phyloP scores from a whole-genome alignment of 1,140 invertebrate genomes.

The Drosophila erecta region DNA sequence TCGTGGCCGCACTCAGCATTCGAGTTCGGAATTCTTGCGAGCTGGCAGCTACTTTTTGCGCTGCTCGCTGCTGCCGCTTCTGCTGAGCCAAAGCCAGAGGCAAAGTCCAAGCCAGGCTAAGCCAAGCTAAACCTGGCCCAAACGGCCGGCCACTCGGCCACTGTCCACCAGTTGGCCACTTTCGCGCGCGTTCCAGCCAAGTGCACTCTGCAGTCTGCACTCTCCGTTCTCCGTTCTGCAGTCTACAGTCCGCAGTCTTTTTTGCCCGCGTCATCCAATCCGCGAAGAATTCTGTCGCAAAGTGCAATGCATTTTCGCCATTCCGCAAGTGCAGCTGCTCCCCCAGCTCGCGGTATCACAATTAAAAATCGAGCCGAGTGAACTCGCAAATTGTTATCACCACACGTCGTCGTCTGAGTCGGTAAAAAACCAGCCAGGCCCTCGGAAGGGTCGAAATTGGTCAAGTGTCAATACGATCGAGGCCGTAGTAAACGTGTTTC shows the following conservation, averaged over 20 bases:
- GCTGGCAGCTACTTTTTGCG: conserved; percentile 82
- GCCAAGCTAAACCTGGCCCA: conserved; percentile 64
- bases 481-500: conserved; percentile 28
- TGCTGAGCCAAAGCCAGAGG: conserved; percentile 13
- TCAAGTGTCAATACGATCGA: conserved; percentile 31
- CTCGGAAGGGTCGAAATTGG: conserved; percentile 14
- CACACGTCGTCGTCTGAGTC: conserved; percentile 21
- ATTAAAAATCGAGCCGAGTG: conserved; percentile 67
- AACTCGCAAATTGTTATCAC: conserved; percentile 63
- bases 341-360: conserved; percentile 55
- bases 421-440: not conserved
- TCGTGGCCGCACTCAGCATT: conserved; percentile 79
- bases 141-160: conserved; percentile 54
- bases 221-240: conserved; percentile 15
- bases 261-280: conserved; percentile 36
- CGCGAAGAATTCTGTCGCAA: conserved; percentile 76
- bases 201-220: conserved; percentile 30
- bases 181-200: conserved; percentile 60
- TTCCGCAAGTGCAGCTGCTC: conserved; percentile 74
- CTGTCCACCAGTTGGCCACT: conserved; percentile 52
- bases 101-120: conserved; percentile 26
- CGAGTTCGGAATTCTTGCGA: conserved; percentile 84
- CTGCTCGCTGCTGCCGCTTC: conserved; percentile 34
- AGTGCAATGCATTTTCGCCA: conserved; percentile 80
- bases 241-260: conserved; percentile 28